These are phyloP conservation scores for Hipparchia semele DNA, from an alignment of 2,888 invertebrate genomes.

Conservation along the genomic window DNA sequence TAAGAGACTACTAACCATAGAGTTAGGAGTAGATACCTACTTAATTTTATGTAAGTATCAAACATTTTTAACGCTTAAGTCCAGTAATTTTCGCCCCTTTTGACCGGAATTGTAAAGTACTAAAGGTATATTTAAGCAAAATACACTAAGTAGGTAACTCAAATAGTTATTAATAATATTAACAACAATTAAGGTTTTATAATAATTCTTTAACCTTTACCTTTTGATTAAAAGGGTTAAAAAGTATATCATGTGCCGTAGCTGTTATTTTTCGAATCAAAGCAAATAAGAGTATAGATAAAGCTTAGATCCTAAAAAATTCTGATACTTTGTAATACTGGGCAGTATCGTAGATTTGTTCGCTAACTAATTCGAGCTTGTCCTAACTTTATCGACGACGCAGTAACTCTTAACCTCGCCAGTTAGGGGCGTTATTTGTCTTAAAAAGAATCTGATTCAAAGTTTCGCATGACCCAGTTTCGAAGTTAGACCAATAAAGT, in stretches of 20 bases:
- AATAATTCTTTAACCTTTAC: too few relatives aligned
- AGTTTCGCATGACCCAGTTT: constrained; percentile 8
- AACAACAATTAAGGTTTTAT: too few relatives aligned
- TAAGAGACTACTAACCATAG: background rate
- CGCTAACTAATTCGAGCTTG: constrained; percentile 25
- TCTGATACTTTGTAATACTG: constrained; percentile 32
- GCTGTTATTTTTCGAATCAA: too few relatives aligned
- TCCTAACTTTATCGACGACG: constrained; percentile 33
- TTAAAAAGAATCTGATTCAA: constrained; percentile 14
- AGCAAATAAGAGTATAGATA: background rate
- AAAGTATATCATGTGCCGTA: too few relatives aligned
- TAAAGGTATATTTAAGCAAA: too few relatives aligned
- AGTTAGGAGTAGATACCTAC: background rate
- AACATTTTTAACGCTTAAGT: too few relatives aligned
- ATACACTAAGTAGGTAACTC: too few relatives aligned
- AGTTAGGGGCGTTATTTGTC: constrained; percentile 20
- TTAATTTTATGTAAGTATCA: too few relatives aligned
- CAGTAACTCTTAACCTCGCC: constrained; percentile 22
- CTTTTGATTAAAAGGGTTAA: too few relatives aligned
- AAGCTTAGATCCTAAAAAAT: constrained; percentile 2
- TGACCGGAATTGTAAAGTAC: too few relatives aligned
- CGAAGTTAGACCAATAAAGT: constrained; percentile 1
- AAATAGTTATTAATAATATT: too few relatives aligned
- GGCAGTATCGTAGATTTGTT: constrained; percentile 37
- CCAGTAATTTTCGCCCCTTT: too few relatives aligned